These are phyloP conservation scores for Dyspetes luteomarginatus DNA, from an alignment of 2,888 invertebrate species.

Conservation along the genomic window DNA sequence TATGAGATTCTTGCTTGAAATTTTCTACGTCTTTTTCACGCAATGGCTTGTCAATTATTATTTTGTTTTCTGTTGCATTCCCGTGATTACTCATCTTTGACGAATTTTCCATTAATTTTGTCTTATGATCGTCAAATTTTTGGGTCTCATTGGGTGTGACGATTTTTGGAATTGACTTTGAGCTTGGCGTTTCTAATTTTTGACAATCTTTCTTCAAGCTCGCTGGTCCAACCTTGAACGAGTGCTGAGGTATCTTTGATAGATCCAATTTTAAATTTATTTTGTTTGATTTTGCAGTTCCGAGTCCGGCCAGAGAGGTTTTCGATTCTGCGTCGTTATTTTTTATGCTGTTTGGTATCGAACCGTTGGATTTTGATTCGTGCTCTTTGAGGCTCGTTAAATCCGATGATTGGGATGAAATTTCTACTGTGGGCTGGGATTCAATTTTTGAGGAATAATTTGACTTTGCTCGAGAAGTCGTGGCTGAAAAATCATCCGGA, in stretches of 20 bases:
- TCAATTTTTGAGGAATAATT: too few species aligned
- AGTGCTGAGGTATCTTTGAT: constrained; percentile 80
- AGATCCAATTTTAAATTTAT: constrained; percentile 78
- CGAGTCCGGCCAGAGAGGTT: not conserved
- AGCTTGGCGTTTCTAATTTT: constrained; percentile 61
- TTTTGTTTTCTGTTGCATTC: not conserved
- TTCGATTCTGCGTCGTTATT: constrained; percentile 26
- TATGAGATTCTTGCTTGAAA: not conserved
- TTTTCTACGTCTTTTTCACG: not conserved
- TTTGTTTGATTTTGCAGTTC: constrained; percentile 69
- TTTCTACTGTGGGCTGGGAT: constrained; percentile 2
- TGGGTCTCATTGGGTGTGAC: constrained; percentile 5
- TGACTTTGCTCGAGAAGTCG: too few species aligned
- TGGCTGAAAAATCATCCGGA: too few species aligned
- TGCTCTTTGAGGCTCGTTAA: not conserved
- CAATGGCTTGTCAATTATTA: not conserved
- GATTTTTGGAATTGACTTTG: constrained; percentile 34
- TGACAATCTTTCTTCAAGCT: constrained; percentile 71
- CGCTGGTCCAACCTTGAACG: constrained; percentile 70
- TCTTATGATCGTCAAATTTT: constrained; percentile 42
- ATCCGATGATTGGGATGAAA: not conserved
- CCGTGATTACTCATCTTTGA: not conserved
- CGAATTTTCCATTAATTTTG: constrained; percentile 56
- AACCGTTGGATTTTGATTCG: constrained; percentile 48
- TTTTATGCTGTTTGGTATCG: constrained; percentile 22